Base-by-base conservation (phyloP, 2,888 invertebrate genomes). In the Epistrophe grossulariae region DNA sequence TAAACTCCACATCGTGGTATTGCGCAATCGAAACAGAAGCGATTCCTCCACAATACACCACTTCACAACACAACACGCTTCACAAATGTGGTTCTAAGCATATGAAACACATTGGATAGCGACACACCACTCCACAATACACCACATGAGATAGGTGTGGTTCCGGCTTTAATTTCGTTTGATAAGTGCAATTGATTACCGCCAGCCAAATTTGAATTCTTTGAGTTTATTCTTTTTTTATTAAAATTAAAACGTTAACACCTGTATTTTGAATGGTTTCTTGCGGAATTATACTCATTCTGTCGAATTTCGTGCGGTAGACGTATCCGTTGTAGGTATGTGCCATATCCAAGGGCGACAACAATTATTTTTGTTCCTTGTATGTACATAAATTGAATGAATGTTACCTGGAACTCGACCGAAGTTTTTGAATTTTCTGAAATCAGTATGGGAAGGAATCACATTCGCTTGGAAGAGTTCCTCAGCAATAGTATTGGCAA, bases 241-340 rank as follows among this genome's bases (percentile, higher is more conserved):
- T n/a, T n/a, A n/a, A n/a, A n/a, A n/a, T n/a, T 68, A 96, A 91
- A 17, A 96, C 91, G 93, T 96, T 96, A 76, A 96, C 95, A 0
- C 96, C 97, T 6, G 95, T 95, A 89, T 94, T 93, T 91, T 97
- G 97, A 38, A 97, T 91, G 2, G 96, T 95, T 0, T 96, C 96
- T 0, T 94, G 90, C 8, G 94, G 94, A 24, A 97, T 94, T 4
- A 94, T 92, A 0, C 93, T 93, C 0, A 94, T 94, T 60, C 91
- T 92, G 91, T 97, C 97, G 92, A 95, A 95, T 59, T 94, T 94
- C 0, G 97, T 97, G 92, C 97, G 97, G 91, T 97, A 97, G 31
- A 96, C 95, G 91, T 95, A 95, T 0, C 96, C 97, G 93, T 96
- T 96, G 76, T 95, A 94, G 6, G 94, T 93, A 91, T 96, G 96